phyloP scores from a whole-genome alignment of 2,888 invertebrate genomes.

The Malacosoma neustria region DNA sequence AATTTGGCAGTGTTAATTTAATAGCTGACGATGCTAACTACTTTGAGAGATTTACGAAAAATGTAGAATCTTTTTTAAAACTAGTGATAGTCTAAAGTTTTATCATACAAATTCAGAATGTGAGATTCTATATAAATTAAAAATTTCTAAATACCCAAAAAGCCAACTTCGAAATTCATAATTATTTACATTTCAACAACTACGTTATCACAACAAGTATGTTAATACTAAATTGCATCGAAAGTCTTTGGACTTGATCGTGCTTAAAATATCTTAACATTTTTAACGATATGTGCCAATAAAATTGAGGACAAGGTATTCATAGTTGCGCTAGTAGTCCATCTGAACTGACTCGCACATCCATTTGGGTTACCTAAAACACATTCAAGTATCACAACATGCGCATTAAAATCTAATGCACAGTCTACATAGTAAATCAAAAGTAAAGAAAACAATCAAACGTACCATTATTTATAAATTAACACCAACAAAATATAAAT shows the following conservation, averaged over 20 bases:
- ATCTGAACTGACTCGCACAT: slow-evolving; percentile 60
- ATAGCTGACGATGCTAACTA: slow-evolving; percentile 25
- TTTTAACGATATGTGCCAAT: slow-evolving; percentile 26
- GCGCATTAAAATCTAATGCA: slow-evolving; percentile 18
- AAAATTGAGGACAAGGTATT: slow-evolving; percentile 48
- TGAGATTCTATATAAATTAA: neutral
- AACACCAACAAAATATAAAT: slow-evolving; percentile 61
- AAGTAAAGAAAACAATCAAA: slow-evolving; percentile 32
- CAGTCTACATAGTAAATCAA: slow-evolving; percentile 19
- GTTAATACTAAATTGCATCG: slow-evolving; percentile 55
- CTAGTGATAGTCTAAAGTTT: too few species aligned
- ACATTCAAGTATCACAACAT: slow-evolving; percentile 55
- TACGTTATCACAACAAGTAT: slow-evolving; percentile 62
- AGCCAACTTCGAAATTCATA: slow-evolving; percentile 7
- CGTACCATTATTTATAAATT: slow-evolving; percentile 59
- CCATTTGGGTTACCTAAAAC: slow-evolving; percentile 74
- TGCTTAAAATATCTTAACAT: slow-evolving; percentile 27
- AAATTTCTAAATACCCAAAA: slow-evolving; percentile 5
- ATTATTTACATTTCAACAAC: slow-evolving; percentile 55
- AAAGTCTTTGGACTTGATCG: slow-evolving; percentile 56
- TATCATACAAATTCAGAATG: too few species aligned
- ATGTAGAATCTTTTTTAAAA: slow-evolving; percentile 8
- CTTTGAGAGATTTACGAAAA: slow-evolving; percentile 18
- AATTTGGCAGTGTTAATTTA: slow-evolving; percentile 67
- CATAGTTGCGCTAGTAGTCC: slow-evolving; percentile 54